Base-by-base conservation (phyloP, 92 coral and sea anemone genomes). In the Montipora capitata region DNA sequence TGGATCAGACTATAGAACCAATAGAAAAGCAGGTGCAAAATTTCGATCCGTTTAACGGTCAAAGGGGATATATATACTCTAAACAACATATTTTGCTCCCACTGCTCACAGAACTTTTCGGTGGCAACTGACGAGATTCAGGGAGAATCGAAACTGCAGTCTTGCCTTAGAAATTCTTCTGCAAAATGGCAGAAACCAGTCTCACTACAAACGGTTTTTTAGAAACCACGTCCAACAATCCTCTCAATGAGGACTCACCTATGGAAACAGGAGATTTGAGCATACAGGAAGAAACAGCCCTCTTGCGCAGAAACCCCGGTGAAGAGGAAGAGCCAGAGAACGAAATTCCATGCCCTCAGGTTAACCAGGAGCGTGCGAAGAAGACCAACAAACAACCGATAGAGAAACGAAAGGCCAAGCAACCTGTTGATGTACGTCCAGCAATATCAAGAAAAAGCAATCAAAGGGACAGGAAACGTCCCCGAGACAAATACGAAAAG, bases 251-350 rank as follows among this genome's bases (percentile, higher is more conserved):
- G 38, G 40, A 64, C 11, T 64, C 70, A 40, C 70, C 70, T 64
- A 64, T 16, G 70, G 70, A 16, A 64, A 64, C 70, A 10, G 70
- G 40, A 64, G 70, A 64, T 64, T 64, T 64, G 70, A 64, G 70
- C 70, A 64, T 16, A 64, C 39, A 64, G 40, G 70, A 64, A 64
- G 70, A 64, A 64, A 40, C 35, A 64, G 70, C 70, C 20, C 35
- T 64, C 70, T 64, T 64, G 38, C 9, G 70, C 70, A 64, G 70
- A 17, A 64, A 64, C 70, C 70, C 40, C 70, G 40, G 70, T 64
- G 70, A 64, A 64, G 70, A 64, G 10, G 40, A 64, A 10, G 70
- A 17, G 70, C 38, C 70, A 64, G 40, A 64, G 70, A 64, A 64
- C 40, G 40, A 64, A 40, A 64, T 64, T 64, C 70, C 70, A 64